Evolutionary conservation across 2,797 vertebrate species (phyloP).

Genomic region (Jordanella pulchra): DNA sequence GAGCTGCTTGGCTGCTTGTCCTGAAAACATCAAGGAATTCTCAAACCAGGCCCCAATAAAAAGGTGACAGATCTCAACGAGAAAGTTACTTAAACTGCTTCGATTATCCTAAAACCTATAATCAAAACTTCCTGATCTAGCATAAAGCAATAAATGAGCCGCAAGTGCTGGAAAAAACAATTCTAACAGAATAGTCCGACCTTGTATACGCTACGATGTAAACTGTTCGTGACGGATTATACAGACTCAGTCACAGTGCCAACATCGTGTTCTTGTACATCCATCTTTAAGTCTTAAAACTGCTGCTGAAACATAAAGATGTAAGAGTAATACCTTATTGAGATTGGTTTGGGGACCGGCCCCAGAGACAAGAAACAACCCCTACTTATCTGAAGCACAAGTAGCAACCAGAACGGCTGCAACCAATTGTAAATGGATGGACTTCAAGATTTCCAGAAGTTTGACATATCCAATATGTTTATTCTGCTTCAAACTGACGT

Average conservation of each 20-base stretch:
- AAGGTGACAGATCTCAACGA: not conserved
- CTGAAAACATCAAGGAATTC: too few species aligned
- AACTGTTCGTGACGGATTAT: not conserved
- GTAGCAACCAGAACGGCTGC: not conserved
- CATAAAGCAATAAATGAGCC: not conserved
- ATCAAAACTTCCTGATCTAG: not conserved
- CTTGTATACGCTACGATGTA: not conserved
- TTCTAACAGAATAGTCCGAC: not conserved
- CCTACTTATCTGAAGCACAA: conserved; percentile 1
- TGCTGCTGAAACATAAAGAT: not conserved
- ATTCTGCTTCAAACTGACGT: conserved; percentile 85
- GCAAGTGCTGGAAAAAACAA: not conserved
- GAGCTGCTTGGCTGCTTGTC: not conserved
- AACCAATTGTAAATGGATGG: not conserved
- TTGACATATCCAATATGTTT: conserved; percentile 7
- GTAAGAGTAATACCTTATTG: not conserved
- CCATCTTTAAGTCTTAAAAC: not conserved
- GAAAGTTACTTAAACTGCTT: not conserved
- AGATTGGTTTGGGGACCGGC: conserved; percentile 49
- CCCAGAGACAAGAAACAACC: conserved; percentile 19
- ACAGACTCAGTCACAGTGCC: not conserved
- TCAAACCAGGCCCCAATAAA: not conserved
- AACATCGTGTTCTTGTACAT: not conserved
- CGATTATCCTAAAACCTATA: too few species aligned
- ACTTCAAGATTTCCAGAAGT: not conserved